phyloP scores from a whole-genome alignment of 1,140 invertebrate genomes.

The Lepidurus packardi region DNA sequence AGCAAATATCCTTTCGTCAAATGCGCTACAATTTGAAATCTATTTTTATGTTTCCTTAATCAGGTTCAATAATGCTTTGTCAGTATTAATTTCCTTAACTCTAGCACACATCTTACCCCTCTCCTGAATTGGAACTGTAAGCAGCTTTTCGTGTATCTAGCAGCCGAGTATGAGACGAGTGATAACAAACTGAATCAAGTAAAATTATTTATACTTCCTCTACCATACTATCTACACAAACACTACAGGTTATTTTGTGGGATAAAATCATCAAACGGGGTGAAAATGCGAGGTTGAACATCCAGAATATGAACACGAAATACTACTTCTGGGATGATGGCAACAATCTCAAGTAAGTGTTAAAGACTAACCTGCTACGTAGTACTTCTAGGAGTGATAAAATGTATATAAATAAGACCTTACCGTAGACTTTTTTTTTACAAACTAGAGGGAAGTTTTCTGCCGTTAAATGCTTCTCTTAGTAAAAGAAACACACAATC shows the following conservation, averaged over 20 bases:
- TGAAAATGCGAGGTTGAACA: slow-evolving; percentile 83
- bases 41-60: slow-evolving; percentile 7
- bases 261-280: slow-evolving; percentile 95
- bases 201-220: slow-evolving; percentile 31
- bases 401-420: too few relatives aligned
- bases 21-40: not conserved
- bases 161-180: slow-evolving; percentile 88
- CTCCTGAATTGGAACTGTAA: slow-evolving; percentile 99
- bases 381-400: not conserved
- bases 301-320: slow-evolving; percentile 93
- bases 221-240: not conserved
- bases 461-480: slow-evolving; percentile 38
- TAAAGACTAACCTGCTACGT: slow-evolving; percentile 14
- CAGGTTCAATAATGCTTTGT: not conserved
- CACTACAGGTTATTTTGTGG: slow-evolving; percentile 86
- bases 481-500: too few relatives aligned
- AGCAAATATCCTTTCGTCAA: slow-evolving; percentile 64
- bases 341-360: slow-evolving; percentile 79
- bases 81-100: slow-evolving; percentile 39
- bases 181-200: slow-evolving; percentile 84
- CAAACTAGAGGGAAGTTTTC: not conserved
- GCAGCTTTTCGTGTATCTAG: slow-evolving; percentile 92
- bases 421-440: too few relatives aligned
- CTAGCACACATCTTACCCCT: slow-evolving; percentile 61
- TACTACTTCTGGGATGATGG: slow-evolving; percentile 99